phyloP scores from a whole-genome alignment of 2,888 invertebrate species.

The Drosophila rellima region DNA sequence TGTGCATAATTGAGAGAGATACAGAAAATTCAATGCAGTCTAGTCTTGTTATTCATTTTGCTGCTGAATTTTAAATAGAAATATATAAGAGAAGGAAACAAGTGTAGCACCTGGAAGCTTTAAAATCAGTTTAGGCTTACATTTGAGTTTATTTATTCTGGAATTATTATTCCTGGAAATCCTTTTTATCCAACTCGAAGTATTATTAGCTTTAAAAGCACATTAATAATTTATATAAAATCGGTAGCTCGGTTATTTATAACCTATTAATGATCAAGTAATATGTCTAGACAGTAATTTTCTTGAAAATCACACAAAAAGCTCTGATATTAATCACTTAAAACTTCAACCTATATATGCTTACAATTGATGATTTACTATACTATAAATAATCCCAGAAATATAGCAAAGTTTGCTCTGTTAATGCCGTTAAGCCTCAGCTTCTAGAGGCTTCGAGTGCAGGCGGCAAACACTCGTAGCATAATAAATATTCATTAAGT shows the following conservation, averaged over 20 bases:
- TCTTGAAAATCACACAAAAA: not conserved
- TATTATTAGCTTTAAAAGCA: not conserved
- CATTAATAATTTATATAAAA: not conserved
- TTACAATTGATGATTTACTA: not conserved
- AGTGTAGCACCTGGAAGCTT: not conserved
- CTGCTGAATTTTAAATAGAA: slow-evolving; percentile 2
- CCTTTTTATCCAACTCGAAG: not conserved
- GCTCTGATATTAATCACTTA: not conserved
- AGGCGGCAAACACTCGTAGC: not conserved
- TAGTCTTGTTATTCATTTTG: not conserved
- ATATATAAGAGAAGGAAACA: not conserved
- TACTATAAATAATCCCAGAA: not conserved
- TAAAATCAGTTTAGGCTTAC: not conserved
- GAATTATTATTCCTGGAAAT: no score
- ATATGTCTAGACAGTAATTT: not conserved
- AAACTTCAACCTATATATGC: not conserved
- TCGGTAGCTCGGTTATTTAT: no score
- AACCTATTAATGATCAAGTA: not conserved
- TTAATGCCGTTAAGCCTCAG: not conserved
- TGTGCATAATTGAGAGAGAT: slow-evolving; percentile 25
- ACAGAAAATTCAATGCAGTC: not conserved
- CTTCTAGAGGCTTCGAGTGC: slow-evolving; percentile 2
- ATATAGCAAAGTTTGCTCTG: not conserved
- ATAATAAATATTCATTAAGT: slow-evolving; percentile 52
- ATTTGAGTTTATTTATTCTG: no score